Conservation (phyloP, 2,888 invertebrate genomes). For the Agrochola lota region DNA sequence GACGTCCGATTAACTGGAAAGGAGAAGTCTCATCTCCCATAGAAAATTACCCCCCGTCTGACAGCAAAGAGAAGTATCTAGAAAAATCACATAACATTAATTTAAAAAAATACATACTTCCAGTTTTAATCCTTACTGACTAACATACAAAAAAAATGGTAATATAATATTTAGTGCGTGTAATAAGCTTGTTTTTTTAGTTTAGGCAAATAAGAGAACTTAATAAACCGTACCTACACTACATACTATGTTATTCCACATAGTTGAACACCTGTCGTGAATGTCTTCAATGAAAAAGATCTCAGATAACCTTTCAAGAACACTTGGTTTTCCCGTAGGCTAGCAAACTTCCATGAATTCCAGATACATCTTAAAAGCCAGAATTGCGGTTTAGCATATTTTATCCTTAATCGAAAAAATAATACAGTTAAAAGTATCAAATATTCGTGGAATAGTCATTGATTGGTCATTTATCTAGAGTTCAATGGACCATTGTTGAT, state of each 20-base stretch:
- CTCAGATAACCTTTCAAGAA: slow-evolving; percentile 44
- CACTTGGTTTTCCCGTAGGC: slow-evolving; percentile 52
- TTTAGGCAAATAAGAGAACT: too few relatives aligned
- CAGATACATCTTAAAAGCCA: slow-evolving; percentile 13
- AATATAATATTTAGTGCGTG: too few relatives aligned
- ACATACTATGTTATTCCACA: neutral
- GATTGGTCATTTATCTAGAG: slow-evolving; percentile 28
- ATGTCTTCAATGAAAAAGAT: slow-evolving; percentile 33
- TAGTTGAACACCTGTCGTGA: slow-evolving; percentile 21
- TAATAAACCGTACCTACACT: neutral
- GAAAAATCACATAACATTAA: too few relatives aligned
- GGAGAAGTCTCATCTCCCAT: too few relatives aligned
- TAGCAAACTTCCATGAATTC: slow-evolving; percentile 26
- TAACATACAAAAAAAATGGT: too few relatives aligned
- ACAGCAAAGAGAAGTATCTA: too few relatives aligned
- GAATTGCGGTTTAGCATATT: neutral
- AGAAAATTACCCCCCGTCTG: too few relatives aligned
- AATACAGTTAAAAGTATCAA: neutral
- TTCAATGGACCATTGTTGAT: slow-evolving; percentile 34
- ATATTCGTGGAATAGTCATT: neutral
- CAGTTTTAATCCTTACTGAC: too few relatives aligned
- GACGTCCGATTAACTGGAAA: too few relatives aligned
- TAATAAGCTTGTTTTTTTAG: neutral
- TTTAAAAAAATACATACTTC: too few relatives aligned
- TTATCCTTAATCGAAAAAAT: slow-evolving; percentile 14